phyloP scores from a whole-genome alignment of 2,113 vertebrate species.

The Corythoichthys haematopterus region DNA sequence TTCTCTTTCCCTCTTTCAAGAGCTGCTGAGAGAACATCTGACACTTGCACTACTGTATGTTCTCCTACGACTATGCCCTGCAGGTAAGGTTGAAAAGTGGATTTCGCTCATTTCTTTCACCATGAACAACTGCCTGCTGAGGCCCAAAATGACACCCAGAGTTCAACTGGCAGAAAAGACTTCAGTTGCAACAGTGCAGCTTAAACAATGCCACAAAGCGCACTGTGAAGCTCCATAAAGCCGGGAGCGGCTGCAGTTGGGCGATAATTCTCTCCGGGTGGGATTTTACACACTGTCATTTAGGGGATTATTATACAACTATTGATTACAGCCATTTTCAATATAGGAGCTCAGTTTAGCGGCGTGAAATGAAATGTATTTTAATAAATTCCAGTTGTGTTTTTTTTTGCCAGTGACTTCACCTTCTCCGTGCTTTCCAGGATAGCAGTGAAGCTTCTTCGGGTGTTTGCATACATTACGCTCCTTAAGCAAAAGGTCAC shows the following conservation, averaged over 20 bases:
- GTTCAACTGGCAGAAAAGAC: not conserved
- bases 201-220: conserved; percentile 3
- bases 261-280: conserved; percentile 3
- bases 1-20: not conserved
- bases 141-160: not conserved
- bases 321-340: conserved; percentile 7
- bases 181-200: not conserved
- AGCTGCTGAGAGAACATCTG: not conserved
- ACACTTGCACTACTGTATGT: not conserved
- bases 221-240: not conserved
- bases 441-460: conserved; percentile 14
- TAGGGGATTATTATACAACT: conserved; percentile 5
- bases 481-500: conserved; percentile 44
- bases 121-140: not conserved
- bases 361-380: conserved; percentile 27
- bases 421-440: not conserved
- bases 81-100: not conserved
- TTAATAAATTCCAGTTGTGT: not conserved
- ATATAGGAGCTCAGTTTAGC: conserved; percentile 26
- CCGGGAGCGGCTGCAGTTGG: not conserved
- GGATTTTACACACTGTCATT: conserved; percentile 4
- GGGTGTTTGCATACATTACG: conserved; percentile 31
- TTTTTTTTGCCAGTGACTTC: not conserved
- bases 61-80: not conserved
- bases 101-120: not conserved